phyloP scores from a whole-genome alignment of 1,140 invertebrate genomes.

The Lepidurus arcticus region DNA sequence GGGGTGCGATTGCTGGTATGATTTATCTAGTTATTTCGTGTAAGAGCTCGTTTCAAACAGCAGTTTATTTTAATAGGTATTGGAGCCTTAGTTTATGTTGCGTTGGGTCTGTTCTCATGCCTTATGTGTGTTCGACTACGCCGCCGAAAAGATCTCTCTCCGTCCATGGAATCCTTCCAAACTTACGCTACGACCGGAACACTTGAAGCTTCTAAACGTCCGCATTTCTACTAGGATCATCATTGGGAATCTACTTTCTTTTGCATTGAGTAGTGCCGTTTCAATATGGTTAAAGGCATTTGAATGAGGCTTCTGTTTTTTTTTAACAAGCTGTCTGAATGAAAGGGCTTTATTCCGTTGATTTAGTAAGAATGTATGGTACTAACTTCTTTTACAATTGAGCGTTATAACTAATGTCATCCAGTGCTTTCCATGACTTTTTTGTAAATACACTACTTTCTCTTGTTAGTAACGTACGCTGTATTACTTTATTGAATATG shows the following conservation, averaged over 20 bases:
- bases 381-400: background rate
- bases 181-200: background rate
- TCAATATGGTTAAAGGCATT: background rate
- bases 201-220: background rate
- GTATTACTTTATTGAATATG: too few species aligned
- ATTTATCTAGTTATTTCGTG: background rate
- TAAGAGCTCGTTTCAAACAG: background rate
- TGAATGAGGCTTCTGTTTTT: background rate
- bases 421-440: background rate
- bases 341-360: background rate
- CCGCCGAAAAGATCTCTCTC: background rate
- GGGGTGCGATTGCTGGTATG: slow-evolving; percentile 29
- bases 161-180: background rate
- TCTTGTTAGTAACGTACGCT: background rate
- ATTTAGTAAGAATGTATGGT: background rate
- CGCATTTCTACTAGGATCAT: background rate
- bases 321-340: background rate
- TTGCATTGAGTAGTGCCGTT: background rate
- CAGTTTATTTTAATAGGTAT: slow-evolving; percentile 25
- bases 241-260: background rate
- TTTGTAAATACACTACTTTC: slow-evolving; percentile 19
- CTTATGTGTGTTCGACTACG: slow-evolving; percentile 31
- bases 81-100: slow-evolving; percentile 21
- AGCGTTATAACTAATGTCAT: background rate
- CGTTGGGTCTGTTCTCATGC: slow-evolving; percentile 28